A percentile compares a stretch with the other conserved stretches of the same genome.
These are phyloP conservation scores for Cephus runcator DNA, from an alignment of 2,888 invertebrate genomes.

Conservation along the genomic window DNA sequence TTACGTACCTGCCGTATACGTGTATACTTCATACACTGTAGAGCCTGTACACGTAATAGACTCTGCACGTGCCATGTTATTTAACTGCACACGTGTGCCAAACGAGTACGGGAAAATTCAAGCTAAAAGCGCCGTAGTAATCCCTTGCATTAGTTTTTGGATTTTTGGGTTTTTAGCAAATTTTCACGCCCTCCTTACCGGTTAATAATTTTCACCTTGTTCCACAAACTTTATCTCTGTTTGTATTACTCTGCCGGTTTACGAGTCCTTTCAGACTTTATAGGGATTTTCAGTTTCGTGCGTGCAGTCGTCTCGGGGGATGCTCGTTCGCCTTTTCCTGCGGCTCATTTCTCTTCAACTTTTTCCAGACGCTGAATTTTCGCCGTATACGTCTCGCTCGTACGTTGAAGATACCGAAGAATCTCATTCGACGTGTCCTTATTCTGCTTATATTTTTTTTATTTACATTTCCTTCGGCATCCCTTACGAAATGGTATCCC, in stretches of 20 bases:
- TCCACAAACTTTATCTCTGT: not conserved
- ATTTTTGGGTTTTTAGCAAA: not conserved
- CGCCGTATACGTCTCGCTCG: not conserved
- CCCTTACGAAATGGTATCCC: not conserved
- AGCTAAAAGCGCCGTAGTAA: not conserved
- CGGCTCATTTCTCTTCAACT: not conserved
- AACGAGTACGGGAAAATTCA: not conserved
- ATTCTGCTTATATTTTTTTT: not conserved
- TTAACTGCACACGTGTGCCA: constrained; percentile 1
- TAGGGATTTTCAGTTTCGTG: not conserved
- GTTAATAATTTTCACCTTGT: not conserved
- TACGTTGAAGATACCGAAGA: not conserved
- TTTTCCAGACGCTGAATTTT: not conserved
- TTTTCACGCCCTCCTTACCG: not conserved
- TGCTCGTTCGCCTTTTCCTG: too few relatives aligned
- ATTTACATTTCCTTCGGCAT: not conserved
- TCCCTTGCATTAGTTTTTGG: not conserved
- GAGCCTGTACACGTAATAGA: not conserved
- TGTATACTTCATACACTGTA: not conserved
- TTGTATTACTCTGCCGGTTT: not conserved
- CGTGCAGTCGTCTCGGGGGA: not conserved
- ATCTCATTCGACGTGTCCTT: not conserved
- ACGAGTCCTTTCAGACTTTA: not conserved
- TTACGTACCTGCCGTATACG: not conserved
- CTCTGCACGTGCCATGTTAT: not conserved